phyloP scores from a whole-genome alignment of 2,888 invertebrate species.

The Latrodectus elegans region DNA sequence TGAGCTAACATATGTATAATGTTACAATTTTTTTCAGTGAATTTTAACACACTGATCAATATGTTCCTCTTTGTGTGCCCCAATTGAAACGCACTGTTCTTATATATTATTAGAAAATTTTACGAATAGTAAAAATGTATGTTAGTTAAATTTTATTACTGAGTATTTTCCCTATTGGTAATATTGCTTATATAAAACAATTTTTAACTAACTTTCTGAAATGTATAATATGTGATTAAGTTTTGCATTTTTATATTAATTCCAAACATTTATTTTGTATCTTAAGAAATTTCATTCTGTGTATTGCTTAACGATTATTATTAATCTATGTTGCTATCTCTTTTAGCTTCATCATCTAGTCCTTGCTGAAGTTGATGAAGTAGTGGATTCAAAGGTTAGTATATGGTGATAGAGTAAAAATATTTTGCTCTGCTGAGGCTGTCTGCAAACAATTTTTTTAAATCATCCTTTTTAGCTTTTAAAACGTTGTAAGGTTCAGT shows the following conservation, averaged over 20 bases:
- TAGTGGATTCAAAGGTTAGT: constrained; percentile 53
- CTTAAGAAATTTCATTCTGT: not conserved
- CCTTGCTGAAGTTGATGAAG: constrained; percentile 58
- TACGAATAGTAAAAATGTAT: no score
- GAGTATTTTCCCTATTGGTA: no score
- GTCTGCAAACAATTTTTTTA: constrained; percentile 44
- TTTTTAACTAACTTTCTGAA: no score
- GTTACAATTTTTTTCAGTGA: no score
- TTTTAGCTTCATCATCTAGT: constrained; percentile 71
- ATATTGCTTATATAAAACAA: no score
- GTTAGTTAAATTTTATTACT: no score
- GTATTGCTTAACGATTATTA: not conserved
- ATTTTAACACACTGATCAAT: no score
- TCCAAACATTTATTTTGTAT: not conserved
- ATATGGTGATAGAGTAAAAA: not conserved
- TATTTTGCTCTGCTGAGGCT: constrained; percentile 58
- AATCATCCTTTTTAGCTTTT: constrained; percentile 33
- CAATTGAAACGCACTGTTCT: no score
- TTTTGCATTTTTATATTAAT: not conserved
- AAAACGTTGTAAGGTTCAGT: constrained; percentile 65
- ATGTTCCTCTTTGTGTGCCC: no score
- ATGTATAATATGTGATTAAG: no score
- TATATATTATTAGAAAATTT: no score
- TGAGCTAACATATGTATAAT: no score
- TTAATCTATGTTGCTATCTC: constrained; percentile 8